Evolutionary conservation across 2,797 vertebrate species (phyloP).

Genomic region (Avahi laniger): DNA sequence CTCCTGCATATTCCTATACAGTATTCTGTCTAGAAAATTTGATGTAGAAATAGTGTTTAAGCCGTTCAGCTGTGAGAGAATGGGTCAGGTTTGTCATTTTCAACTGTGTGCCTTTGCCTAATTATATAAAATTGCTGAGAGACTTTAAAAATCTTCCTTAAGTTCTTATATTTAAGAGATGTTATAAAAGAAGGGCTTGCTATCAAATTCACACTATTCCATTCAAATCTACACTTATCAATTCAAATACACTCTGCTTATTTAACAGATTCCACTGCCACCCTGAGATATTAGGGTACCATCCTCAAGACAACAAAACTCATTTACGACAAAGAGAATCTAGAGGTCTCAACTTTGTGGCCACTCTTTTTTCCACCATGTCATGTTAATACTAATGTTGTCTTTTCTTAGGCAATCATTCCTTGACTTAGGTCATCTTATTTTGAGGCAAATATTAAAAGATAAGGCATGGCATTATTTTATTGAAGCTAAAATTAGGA

Average conservation of each 20-base stretch:
- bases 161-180: not conserved
- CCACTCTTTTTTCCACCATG: not conserved
- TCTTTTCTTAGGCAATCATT: not conserved
- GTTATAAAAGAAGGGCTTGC: not conserved
- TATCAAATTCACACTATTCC: not conserved
- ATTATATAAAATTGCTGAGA: not conserved
- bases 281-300: not conserved
- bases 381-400: not conserved
- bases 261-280: not conserved
- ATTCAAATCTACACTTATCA: not conserved
- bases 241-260: not conserved
- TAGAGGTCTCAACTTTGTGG: not conserved
- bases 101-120: not conserved
- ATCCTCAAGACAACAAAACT: not conserved
- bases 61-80: not conserved
- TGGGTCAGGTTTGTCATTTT: not conserved
- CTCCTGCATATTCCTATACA: not conserved
- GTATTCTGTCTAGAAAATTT: not conserved
- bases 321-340: not conserved
- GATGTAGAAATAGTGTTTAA: not conserved
- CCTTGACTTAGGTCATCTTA: not conserved
- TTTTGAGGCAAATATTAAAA: not conserved
- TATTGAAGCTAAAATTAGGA: not conserved
- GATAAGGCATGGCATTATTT: not conserved
- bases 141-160: not conserved